phyloP scores from a whole-genome alignment of 2,888 invertebrate species.

The Argyresthia goedartella region DNA sequence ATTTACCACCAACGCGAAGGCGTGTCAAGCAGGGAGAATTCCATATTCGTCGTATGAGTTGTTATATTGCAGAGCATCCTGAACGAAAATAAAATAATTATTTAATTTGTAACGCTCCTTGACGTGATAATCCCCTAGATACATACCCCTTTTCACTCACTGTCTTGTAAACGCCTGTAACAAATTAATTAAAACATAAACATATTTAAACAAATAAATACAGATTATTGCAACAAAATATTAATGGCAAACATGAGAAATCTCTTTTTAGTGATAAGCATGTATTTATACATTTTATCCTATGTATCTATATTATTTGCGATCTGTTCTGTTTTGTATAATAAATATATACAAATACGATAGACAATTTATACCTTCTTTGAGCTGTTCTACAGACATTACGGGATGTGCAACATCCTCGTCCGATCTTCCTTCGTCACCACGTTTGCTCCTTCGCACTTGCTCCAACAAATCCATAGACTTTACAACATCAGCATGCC shows the following conservation, averaged over 20 bases:
- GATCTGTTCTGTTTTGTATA: not conserved
- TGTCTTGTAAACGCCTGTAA: conserved; percentile 47
- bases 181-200: not conserved
- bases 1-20: conserved; percentile 50
- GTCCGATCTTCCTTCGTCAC: not conserved
- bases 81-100: conserved; percentile 11
- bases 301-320: not conserved
- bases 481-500: not conserved
- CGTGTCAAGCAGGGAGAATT: conserved; percentile 35
- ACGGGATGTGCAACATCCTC: not conserved
- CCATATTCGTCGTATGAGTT: conserved; percentile 43
- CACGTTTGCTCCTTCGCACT: not conserved
- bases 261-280: too few relatives aligned
- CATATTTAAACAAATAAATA: not conserved
- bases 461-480: not conserved
- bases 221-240: too few relatives aligned
- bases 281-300: too few relatives aligned
- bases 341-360: not conserved
- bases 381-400: conserved; percentile 17
- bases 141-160: conserved; percentile 44
- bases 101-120: too few relatives aligned
- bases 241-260: too few relatives aligned
- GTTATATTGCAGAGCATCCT: conserved; percentile 42
- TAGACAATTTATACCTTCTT: conserved; percentile 28
- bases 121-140: not conserved